Conservation (phyloP, 2,888 invertebrate genomes). For the Carpatolechia fugitivella region DNA sequence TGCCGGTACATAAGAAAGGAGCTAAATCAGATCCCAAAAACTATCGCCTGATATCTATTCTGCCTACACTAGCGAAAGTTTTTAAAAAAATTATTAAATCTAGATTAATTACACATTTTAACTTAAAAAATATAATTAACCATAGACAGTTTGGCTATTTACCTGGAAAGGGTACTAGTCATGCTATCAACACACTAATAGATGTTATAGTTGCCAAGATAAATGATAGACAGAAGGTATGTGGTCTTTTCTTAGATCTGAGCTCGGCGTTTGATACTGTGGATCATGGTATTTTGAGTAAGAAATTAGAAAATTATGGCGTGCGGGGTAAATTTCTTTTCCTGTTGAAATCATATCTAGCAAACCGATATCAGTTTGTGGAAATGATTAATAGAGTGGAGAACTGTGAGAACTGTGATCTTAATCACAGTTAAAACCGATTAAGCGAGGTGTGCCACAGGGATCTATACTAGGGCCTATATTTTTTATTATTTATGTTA, state of each 20-base stretch:
- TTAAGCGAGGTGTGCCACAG: neutral
- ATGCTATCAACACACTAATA: neutral
- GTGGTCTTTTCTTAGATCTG: conserved; percentile 2
- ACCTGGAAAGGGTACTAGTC: neutral
- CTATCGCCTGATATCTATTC: neutral
- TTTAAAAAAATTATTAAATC: conserved; percentile 8
- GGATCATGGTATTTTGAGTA: neutral
- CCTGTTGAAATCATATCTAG: neutral
- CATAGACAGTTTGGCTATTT: neutral
- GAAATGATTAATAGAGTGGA: neutral
- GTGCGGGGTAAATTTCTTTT: neutral
- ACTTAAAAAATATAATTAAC: neutral
- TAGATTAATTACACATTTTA: neutral
- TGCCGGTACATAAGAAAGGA: conserved; percentile 4
- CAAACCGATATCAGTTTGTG: conserved; percentile 5
- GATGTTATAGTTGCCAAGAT: neutral
- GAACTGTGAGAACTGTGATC: neutral
- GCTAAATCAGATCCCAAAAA: conserved; percentile 6
- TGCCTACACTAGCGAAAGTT: conserved; percentile 1
- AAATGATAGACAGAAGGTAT: neutral
- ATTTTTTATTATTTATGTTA: neutral
- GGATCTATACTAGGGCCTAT: conserved; percentile 2
- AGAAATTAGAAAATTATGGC: neutral
- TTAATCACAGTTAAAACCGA: neutral
- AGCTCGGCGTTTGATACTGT: conserved; percentile 7